Conservation (phyloP, 2,113 vertebrate genomes). For the Callospermophilus lateralis region DNA sequence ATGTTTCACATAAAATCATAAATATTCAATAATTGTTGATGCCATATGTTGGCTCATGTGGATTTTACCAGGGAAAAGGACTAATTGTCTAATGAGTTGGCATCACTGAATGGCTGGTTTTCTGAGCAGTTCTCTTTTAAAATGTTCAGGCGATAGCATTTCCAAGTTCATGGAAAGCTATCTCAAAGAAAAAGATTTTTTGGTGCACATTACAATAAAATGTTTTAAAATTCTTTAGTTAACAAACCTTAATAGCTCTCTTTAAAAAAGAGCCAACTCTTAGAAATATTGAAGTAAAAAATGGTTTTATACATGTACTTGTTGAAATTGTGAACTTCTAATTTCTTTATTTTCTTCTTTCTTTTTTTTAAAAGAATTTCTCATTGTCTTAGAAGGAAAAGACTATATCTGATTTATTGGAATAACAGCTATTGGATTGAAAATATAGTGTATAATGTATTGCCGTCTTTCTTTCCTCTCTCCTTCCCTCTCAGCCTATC, state of each 20-base stretch:
- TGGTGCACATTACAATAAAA: constrained; percentile 22
- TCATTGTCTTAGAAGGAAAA: constrained; percentile 11
- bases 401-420: background rate
- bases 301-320: background rate
- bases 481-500: rapidly evolving
- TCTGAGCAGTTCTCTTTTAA: constrained; percentile 17
- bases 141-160: background rate
- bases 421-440: background rate
- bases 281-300: constrained; percentile 42
- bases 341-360: background rate
- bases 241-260: constrained; percentile 44
- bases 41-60: background rate
- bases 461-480: background rate
- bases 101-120: constrained; percentile 17
- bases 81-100: background rate
- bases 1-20: constrained; percentile 31
- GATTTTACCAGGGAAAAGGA: background rate
- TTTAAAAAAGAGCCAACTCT: constrained; percentile 47
- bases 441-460: background rate
- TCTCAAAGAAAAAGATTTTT: constrained; percentile 65
- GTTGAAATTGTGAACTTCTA: constrained; percentile 2
- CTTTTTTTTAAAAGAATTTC: background rate
- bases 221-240: constrained; percentile 26
- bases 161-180: constrained; percentile 46
- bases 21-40: constrained; percentile 38